Percentiles rank a stretch among this genome's conserved stretches.
phyloP scores from a whole-genome alignment of 1,140 invertebrate genomes.

The Limonius californicus region DNA sequence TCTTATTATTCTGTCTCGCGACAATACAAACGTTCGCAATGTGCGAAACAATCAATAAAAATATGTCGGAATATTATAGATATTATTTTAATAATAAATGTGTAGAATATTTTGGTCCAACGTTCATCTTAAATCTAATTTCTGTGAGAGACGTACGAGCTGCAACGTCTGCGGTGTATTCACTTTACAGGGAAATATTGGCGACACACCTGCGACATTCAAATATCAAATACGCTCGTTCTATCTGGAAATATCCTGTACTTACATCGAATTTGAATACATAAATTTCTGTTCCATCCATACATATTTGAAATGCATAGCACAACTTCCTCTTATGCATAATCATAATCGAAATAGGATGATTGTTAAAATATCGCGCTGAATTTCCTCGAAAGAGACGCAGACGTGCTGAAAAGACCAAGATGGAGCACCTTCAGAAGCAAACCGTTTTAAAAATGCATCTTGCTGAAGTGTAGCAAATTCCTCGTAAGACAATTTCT shows the following conservation, averaged over 20 bases:
- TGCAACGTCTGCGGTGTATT: too few species aligned
- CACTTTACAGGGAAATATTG: too few species aligned
- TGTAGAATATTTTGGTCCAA: too few species aligned
- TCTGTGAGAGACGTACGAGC: too few species aligned
- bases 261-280: background rate
- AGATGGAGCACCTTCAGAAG: too few species aligned
- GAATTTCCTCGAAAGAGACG: background rate
- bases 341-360: background rate
- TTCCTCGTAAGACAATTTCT: background rate
- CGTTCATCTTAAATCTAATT: too few species aligned
- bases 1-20: too few species aligned
- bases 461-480: background rate
- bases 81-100: too few species aligned
- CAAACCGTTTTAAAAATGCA: background rate
- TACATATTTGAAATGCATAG: background rate
- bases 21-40: too few species aligned
- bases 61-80: too few species aligned
- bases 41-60: too few species aligned
- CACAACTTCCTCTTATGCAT: background rate
- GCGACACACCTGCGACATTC: background rate
- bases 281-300: background rate
- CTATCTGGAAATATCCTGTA: background rate
- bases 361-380: background rate
- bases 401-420: too few species aligned
- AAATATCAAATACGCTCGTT: background rate